Base-by-base conservation (phyloP, 1,140 invertebrate species). In the Bombus vancouverensis region DNA sequence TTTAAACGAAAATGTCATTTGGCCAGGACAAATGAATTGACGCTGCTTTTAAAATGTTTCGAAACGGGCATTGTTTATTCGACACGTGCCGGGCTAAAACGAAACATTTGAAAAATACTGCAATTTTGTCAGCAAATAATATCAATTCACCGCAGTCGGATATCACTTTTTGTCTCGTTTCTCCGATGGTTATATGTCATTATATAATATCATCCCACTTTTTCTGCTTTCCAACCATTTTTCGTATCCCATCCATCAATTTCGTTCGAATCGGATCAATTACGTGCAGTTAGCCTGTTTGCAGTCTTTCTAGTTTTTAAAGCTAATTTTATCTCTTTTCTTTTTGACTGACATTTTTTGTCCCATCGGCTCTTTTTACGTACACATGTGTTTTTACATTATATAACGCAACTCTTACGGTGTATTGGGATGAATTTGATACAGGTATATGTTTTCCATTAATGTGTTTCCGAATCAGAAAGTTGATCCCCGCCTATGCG, bases 81-180 rank as follows among this genome's bases (percentile, higher is more conserved):
- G 47, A 76, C 25, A 15, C 47, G 73, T 10, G 32, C 44, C 15
- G 32, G 15, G 3, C 8, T 59, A 76, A 37, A 76, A 57, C 28
- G 25, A 28, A 59, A 37, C 47, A 57, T 34, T 53, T 37, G 74
- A 39, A 76, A 76, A 76, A 37, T 39, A 25, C 6, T 59, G 47
- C 47, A 37, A 76, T 76, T 76, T 75, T 25, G 32, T 57, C 32
- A 37, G 47, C 73, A 75, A 53, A 42, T 72, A 75, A 75, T 73
- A 47, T 42, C 28, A n/a, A 32, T 47, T 44, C 42, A 32, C 25
- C 73, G 32, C 47, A 25, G 32, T 53, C 22, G 44, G 71, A 47
- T 73, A 73, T 73, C 71, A 73, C 37, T 73, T 73, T 47, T 73
- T 44, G 12, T 25, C 28, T 44, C 71, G 71, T n/a, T 72, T 44